A percentile compares a stretch with the other conserved stretches of the same genome.
Conservation (phyloP, 2,888 invertebrate genomes). For the Eustalomyia histrio region DNA sequence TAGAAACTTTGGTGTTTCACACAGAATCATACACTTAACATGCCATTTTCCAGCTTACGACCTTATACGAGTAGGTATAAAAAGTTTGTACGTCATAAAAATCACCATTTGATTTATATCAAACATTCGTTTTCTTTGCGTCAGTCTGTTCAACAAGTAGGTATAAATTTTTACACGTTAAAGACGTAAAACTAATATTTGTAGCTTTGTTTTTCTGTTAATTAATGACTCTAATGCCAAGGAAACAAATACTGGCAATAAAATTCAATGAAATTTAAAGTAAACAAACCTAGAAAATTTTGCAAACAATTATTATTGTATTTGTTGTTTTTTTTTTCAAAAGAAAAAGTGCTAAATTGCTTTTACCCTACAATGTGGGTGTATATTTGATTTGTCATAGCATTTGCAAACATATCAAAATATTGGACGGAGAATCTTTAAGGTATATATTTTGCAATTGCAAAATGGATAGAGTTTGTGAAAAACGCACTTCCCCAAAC, state of each 20-base stretch:
- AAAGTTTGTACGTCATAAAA: slow-evolving; percentile 21
- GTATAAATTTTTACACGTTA: not conserved
- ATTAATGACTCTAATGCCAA: slow-evolving; percentile 7
- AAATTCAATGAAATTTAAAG: slow-evolving; percentile 9
- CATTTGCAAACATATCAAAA: too few relatives aligned
- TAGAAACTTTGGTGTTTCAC: not conserved
- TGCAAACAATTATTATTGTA: not conserved
- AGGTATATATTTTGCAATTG: too few relatives aligned
- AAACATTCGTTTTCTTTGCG: slow-evolving; percentile 51
- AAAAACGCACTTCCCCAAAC: too few relatives aligned
- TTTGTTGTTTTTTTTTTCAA: not conserved
- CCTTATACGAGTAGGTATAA: not conserved
- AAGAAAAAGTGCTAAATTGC: not conserved
- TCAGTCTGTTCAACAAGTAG: slow-evolving; percentile 47
- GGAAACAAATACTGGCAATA: slow-evolving; percentile 3
- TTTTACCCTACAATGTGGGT: not conserved
- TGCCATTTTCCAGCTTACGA: not conserved
- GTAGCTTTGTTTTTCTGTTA: not conserved
- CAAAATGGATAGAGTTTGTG: too few relatives aligned
- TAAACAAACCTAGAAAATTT: slow-evolving; percentile 11
- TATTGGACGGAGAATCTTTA: too few relatives aligned
- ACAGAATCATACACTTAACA: not conserved
- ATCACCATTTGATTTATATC: slow-evolving; percentile 54
- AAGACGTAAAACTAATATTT: slow-evolving; percentile 1
- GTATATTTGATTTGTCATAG: too few relatives aligned